Base-by-base conservation (phyloP, 2,113 vertebrate genomes). In the Chunga burmeisteri region DNA sequence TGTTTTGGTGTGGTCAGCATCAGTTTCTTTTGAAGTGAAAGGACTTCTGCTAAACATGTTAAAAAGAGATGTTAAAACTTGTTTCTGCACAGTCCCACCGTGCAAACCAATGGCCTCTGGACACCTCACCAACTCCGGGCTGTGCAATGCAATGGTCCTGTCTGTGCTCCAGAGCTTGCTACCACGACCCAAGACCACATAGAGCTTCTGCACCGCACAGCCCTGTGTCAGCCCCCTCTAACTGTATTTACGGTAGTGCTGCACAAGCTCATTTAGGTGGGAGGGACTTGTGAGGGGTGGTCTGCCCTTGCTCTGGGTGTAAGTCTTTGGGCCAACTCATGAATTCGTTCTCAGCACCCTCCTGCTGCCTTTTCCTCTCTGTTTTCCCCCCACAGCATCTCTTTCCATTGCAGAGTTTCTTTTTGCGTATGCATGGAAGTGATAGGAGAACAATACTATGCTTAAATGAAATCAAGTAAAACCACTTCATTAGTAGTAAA, bases 121-220 rank as follows among this genome's bases (percentile, higher is more conserved):
- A 72, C 34, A 63, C 7, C 44, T 71, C 47, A 68, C 44, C 15
- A 26, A 3, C 7, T 3, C 11, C 1, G 4, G 19, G 6, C 1
- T 74, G 52, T 1, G 3, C n/a, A 52, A 30, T 15, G 12, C 8
- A 59, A 27, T 27, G 11, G 32, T 70, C 8, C 46, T n/a, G 7
- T 14, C 36, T 30, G 7, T 53, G 38, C 9, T 52, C 22, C 38
- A 81, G 70, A 68, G 13, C 20, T 88, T 82, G 23, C 16, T 72
- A 19, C 30, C 44, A 11, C 0, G 0, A 66, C 20, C 34, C 1
- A 1, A 72, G 49, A n/a, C 52, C n/a, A 38, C 0, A 0, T 0
- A 66, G 46, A 66, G 2, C 15, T 70, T 73, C 25, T 72, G 10
- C 11, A 27, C 27, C 71, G 30, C 55, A 90, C 44, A 42, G 4